Evolutionary conservation across 1,140 invertebrate genomes (phyloP).

Genomic region (Neocloeon triangulifer): DNA sequence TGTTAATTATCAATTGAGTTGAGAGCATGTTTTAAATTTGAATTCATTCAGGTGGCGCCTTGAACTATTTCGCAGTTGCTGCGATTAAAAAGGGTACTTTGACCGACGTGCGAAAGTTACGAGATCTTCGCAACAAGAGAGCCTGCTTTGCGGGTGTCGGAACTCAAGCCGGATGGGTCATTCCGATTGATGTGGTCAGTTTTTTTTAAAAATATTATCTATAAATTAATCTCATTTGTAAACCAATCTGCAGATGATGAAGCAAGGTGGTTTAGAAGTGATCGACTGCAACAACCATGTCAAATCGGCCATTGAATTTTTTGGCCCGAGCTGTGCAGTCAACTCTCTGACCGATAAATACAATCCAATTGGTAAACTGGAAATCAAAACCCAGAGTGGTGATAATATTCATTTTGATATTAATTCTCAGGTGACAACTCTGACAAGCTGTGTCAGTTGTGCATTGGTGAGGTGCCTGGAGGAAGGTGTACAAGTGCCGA

Average conservation of each 20-base stretch:
- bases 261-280: constrained; percentile 51
- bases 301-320: constrained; percentile 73
- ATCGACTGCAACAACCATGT: constrained; percentile 92
- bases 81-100: constrained; percentile 48
- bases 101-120: constrained; percentile 32
- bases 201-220: too few relatives aligned
- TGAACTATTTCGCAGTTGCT: constrained; percentile 61
- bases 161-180: constrained; percentile 76
- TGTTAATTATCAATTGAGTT: constrained; percentile 10
- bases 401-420: constrained; percentile 1
- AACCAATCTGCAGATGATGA: constrained; percentile 40
- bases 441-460: constrained; percentile 59
- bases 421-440: constrained; percentile 44
- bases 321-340: constrained; percentile 77
- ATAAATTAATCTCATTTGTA: constrained; percentile 1
- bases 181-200: constrained; percentile 61
- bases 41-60: constrained; percentile 20
- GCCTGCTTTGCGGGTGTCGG: constrained; percentile 84
- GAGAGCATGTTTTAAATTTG: not conserved
- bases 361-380: constrained; percentile 62
- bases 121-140: constrained; percentile 44
- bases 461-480: constrained; percentile 50
- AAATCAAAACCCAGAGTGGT: not conserved
- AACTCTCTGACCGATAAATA: constrained; percentile 79
- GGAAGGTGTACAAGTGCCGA: constrained; percentile 65